Base-by-base conservation (phyloP, 2,888 invertebrate genomes). In the Campoplex capitator region DNA sequence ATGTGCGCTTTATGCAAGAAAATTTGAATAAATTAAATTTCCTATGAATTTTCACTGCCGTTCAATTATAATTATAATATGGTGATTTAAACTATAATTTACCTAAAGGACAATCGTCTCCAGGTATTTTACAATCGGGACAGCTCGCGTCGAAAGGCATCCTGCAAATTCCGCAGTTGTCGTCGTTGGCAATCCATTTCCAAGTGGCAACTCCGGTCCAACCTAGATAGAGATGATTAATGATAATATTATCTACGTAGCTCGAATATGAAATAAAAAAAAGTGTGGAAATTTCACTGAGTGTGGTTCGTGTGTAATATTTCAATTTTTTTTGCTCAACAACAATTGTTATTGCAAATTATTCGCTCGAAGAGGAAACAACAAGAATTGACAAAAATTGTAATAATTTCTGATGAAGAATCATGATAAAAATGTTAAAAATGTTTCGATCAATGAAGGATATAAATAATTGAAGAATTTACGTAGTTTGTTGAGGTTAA, bases 151-250 rank as follows among this genome's bases (percentile, higher is more conserved):
- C 99, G 95, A 99, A 99, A 74, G 99, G 97, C 98, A 99, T 98
- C 88, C 99, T 97, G 95, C 99, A 99, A 94, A 99, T 99, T 85
- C 99, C 99, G 94, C 99, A 99, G 94, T 98, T 99, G 94, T 99
- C 99, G 95, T 99, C 99, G 95, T 99, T 99, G 38, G 99, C 99
- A 90, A 99, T 97, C 99, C 99, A 99, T 93, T 98, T 97, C 99
- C 99, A 99, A 94, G 98, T 98, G 91, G 99, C 99, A 87, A 99
- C 99, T 89, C 98, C 98, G 90, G 97, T 98, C 98, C 99, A 99
- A 95, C 97, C 97, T 97, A 88, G 81, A 85, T 87, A 78, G 83
- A 71, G 83, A 51, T 75, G 18, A 8, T 56, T 51, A 3, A 35
- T 32, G 1, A 23, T 45, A 45, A 74, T 56, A 74, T 48, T 1